phyloP scores from a whole-genome alignment of 2,113 vertebrate genomes.

The Pungitius pungitius region DNA sequence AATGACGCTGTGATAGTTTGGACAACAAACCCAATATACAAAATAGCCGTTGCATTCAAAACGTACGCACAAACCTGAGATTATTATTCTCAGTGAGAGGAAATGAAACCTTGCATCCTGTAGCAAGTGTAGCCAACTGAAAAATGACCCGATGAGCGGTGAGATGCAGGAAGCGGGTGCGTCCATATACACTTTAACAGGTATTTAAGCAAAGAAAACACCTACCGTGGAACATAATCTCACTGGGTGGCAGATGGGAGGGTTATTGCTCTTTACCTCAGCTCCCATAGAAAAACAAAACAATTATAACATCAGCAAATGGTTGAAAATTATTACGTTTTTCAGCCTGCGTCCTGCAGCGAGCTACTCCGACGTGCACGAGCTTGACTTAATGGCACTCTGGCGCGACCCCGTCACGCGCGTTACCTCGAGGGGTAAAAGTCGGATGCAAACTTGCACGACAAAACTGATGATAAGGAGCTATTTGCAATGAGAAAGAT shows the following conservation, averaged over 20 bases:
- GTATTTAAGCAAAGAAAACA: neutral
- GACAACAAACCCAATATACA: slow-evolving; percentile 59
- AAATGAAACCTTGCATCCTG: rapidly evolving
- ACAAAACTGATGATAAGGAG: neutral
- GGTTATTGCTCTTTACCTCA: neutral
- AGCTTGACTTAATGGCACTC: slow-evolving; percentile 3
- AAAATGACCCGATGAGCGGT: neutral
- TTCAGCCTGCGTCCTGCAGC: neutral
- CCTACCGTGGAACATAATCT: slow-evolving; percentile 34
- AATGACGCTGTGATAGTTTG: slow-evolving; percentile 25
- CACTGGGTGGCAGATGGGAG: neutral
- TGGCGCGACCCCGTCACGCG: slow-evolving; percentile 31
- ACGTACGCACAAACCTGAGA: neutral
- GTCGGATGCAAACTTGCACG: neutral
- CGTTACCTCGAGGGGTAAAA: neutral
- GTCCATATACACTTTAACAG: neutral
- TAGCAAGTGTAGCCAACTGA: neutral
- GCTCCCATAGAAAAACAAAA: neutral
- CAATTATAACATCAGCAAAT: neutral
- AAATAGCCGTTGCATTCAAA: neutral
- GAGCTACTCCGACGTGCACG: slow-evolving; percentile 36
- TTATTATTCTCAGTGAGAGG: neutral
- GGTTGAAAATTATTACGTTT: slow-evolving; percentile 18
- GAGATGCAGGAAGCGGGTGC: neutral
- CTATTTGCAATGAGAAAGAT: neutral